These are phyloP conservation scores for Lerema accius DNA, from an alignment of 1,140 invertebrate genomes.

Conservation along the genomic window DNA sequence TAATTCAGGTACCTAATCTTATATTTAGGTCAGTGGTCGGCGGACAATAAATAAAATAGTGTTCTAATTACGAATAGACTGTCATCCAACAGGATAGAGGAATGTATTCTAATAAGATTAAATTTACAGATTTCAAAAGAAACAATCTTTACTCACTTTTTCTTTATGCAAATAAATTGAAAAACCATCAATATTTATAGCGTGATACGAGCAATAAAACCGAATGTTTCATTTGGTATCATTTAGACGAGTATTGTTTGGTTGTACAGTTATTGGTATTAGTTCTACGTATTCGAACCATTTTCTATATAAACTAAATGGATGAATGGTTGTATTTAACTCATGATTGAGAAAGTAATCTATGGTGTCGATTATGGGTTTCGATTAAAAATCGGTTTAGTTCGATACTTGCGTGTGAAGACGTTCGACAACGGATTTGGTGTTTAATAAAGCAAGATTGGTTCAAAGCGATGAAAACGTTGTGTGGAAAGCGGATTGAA, in stretches of 20 bases:
- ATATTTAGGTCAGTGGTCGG: too few species aligned
- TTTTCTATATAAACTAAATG: constrained; percentile 11
- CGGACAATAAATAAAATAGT: too few species aligned
- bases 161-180: neutral
- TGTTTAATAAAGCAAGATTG: constrained; percentile 35
- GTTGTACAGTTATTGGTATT: constrained; percentile 16
- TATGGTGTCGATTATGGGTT: constrained; percentile 34
- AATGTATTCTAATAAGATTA: too few species aligned
- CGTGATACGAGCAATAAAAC: neutral
- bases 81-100: too few species aligned
- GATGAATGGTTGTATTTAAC: constrained; percentile 23
- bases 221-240: neutral
- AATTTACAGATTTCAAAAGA: too few species aligned
- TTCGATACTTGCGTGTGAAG: constrained; percentile 52
- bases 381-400: constrained; percentile 40
- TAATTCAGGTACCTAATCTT: too few species aligned
- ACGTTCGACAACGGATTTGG: constrained; percentile 34
- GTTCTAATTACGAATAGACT: too few species aligned
- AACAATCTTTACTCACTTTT: too few species aligned
- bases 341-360: constrained; percentile 48
- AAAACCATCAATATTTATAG: neutral
- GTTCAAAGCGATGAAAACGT: constrained; percentile 33
- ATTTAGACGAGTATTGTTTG: constrained; percentile 13
- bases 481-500: constrained; percentile 28
- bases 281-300: constrained; percentile 21